Percentiles rank a stretch among this genome's conserved stretches.
Conservation (phyloP, 2,888 invertebrate species). For the Mimachlamys varia region DNA sequence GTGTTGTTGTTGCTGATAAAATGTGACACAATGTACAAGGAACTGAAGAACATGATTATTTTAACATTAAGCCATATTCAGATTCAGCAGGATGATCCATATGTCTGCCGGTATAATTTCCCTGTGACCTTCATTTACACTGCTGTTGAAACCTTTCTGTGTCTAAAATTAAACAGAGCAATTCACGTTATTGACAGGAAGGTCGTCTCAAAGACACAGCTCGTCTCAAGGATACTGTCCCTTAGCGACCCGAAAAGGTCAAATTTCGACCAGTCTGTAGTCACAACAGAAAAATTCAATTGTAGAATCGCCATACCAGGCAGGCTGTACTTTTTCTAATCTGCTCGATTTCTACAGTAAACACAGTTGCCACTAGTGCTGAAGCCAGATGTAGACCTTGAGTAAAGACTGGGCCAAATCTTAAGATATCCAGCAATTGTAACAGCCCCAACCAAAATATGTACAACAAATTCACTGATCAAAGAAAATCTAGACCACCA, state of each 20-base stretch:
- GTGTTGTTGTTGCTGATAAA: too few species aligned
- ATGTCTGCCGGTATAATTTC: too few species aligned
- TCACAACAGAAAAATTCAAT: background rate
- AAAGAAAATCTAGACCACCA: background rate
- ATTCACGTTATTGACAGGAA: background rate
- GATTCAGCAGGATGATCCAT: too few species aligned
- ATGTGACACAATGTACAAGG: too few species aligned
- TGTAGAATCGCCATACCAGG: background rate
- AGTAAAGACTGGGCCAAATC: background rate
- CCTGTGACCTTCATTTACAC: background rate
- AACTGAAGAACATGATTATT: too few species aligned
- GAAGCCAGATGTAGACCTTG: background rate
- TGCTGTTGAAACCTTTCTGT: background rate
- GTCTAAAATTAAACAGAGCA: background rate
- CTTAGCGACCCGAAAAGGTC: background rate
- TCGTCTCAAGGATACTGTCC: background rate
- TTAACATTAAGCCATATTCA: too few species aligned
- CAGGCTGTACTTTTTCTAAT: background rate
- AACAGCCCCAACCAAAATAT: background rate
- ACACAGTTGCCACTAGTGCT: background rate
- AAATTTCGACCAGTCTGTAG: background rate
- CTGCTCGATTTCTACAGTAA: conserved; percentile 5
- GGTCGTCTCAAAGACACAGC: background rate
- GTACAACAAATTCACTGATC: background rate
- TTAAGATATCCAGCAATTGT: background rate